Percentiles rank a stretch among this genome's conserved stretches.
Conservation (phyloP, 2,113 vertebrate species). For the Cephalopholis sonnerati region DNA sequence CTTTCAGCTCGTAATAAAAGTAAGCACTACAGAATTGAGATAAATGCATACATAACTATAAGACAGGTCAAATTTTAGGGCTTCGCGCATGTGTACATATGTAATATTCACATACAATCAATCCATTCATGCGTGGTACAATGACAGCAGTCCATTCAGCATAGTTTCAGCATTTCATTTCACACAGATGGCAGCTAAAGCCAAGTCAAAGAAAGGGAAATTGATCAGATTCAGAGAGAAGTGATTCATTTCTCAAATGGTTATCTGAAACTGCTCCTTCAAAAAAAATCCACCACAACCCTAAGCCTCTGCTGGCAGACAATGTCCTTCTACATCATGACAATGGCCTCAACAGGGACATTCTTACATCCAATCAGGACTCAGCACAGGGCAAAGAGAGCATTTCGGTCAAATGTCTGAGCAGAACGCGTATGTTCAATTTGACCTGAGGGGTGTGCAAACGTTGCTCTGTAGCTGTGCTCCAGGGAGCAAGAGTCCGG, state of each 20-base stretch:
- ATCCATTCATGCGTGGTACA: not conserved
- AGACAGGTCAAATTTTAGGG: not conserved
- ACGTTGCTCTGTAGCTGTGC: constrained; percentile 57
- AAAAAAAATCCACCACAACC: constrained; percentile 49
- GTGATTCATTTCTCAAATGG: constrained; percentile 61
- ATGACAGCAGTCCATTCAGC: not conserved
- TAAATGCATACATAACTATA: not conserved
- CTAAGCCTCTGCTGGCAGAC: constrained; percentile 34
- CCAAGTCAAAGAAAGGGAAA: constrained; percentile 63
- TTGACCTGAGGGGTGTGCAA: constrained; percentile 57
- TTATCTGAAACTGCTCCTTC: constrained; percentile 63
- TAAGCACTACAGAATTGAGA: not conserved
- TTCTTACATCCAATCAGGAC: constrained; percentile 33
- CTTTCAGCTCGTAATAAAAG: constrained; percentile 33
- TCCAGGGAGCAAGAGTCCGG: constrained; percentile 78
- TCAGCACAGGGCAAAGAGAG: constrained; percentile 21
- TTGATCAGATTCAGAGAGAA: constrained; percentile 56
- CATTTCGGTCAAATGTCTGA: constrained; percentile 45
- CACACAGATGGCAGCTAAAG: constrained; percentile 16
- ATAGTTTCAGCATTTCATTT: constrained; percentile 25
- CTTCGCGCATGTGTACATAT: not conserved
- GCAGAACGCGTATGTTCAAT: constrained; percentile 44
- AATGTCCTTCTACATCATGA: constrained; percentile 11
- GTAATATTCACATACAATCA: constrained; percentile 4
- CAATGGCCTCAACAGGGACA: constrained; percentile 49